Conservation (phyloP, 2,797 vertebrate species). For the Thalassophryne amazonica region DNA sequence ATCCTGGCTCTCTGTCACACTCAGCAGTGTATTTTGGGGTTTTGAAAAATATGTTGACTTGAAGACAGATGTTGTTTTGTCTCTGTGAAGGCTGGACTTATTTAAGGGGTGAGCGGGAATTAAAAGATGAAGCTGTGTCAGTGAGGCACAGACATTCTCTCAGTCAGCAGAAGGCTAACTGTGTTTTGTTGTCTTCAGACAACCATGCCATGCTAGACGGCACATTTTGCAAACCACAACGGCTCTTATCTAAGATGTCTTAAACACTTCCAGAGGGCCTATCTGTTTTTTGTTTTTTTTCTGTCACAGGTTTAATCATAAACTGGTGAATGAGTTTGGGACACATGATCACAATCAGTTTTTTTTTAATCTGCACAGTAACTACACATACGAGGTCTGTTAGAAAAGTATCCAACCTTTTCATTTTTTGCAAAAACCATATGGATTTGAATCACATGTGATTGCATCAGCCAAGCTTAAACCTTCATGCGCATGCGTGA, state of each 20-base stretch:
- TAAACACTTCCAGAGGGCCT: conserved; percentile 58
- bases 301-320: conserved; percentile 45
- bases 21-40: conserved; percentile 19
- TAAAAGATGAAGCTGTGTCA: conserved; percentile 60
- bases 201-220: conserved; percentile 27
- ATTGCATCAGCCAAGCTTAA: too few relatives aligned
- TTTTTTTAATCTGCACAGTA: neutral
- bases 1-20: neutral
- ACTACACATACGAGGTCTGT: neutral
- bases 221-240: conserved; percentile 47
- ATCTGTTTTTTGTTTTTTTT: conserved; percentile 29
- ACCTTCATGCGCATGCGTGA: too few relatives aligned
- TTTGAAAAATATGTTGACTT: conserved; percentile 26
- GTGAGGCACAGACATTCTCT: conserved; percentile 21
- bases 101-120: conserved; percentile 49
- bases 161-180: conserved; percentile 1
- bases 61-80: conserved; percentile 63
- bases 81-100: conserved; percentile 51
- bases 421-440: too few relatives aligned
- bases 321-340: conserved; percentile 26
- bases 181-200: conserved; percentile 39
- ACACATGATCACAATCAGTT: conserved; percentile 14
- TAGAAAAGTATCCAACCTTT: too few relatives aligned
- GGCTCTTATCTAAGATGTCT: conserved; percentile 43
- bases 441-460: too few relatives aligned